Evolutionary conservation across 2,797 vertebrate genomes (phyloP).

Genomic region (Limnodromus scolopaceus): DNA sequence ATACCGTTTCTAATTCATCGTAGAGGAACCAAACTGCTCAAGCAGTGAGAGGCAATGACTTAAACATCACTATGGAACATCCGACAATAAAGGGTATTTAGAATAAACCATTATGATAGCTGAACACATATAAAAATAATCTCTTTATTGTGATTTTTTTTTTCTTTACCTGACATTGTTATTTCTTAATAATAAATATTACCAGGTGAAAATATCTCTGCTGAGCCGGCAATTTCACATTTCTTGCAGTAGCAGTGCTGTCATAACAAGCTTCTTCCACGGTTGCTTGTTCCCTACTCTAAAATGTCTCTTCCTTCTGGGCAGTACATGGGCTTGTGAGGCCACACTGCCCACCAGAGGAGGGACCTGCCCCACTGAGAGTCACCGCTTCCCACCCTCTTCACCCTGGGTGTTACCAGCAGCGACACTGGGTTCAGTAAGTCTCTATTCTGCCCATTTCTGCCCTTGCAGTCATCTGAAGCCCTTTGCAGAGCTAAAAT

Average conservation of each 20-base stretch:
- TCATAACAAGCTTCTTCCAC: neutral
- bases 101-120: slow-evolving; percentile 43
- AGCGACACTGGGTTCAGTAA: neutral
- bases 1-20: neutral
- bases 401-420: neutral
- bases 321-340: rapidly evolving
- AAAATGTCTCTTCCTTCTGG: neutral
- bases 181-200: slow-evolving; percentile 34
- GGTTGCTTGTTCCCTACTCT: neutral
- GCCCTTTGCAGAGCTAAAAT: neutral
- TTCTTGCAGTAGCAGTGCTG: neutral
- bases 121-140: slow-evolving; percentile 34
- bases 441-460: neutral
- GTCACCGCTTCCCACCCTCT: neutral
- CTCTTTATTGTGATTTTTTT: slow-evolving; percentile 26
- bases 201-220: slow-evolving; percentile 6
- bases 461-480: neutral
- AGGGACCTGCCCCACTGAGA: neutral
- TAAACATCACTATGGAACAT: neutral
- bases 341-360: neutral
- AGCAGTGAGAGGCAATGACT: neutral
- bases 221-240: neutral
- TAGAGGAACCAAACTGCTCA: neutral
- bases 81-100: neutral
- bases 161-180: neutral